phyloP scores from a whole-genome alignment of 2,797 vertebrate genomes.

The Podargus strigoides region DNA sequence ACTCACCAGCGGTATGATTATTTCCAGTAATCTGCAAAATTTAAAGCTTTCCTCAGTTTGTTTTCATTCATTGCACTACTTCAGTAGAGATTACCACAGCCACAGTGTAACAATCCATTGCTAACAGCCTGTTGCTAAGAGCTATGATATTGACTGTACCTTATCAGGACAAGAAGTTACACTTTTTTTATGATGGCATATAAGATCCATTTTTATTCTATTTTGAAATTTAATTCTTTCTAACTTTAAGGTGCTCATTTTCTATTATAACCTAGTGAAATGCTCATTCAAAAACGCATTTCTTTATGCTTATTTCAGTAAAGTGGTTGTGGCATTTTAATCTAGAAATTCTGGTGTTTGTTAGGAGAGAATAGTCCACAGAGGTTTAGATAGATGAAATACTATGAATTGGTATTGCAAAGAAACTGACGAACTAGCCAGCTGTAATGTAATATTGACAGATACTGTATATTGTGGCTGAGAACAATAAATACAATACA shows the following conservation, averaged over 20 bases:
- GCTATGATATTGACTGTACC: neutral
- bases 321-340: neutral
- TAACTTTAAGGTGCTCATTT: neutral
- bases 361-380: neutral
- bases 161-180: neutral
- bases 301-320: neutral
- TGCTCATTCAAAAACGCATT: neutral
- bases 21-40: neutral
- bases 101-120: neutral
- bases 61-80: neutral
- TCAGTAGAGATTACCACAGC: neutral
- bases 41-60: neutral
- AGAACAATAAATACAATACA: neutral
- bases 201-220: neutral
- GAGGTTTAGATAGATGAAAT: neutral
- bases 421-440: neutral
- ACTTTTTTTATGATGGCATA: neutral
- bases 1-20: neutral
- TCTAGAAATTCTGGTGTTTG: neutral
- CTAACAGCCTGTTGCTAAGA: neutral
- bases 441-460: neutral
- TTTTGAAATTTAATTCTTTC: neutral
- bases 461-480: neutral
- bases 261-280: neutral
- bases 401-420: neutral